Percentiles rank a stretch among this genome's conserved stretches.
These are phyloP conservation scores for Ovis canadensis DNA, from an alignment of 2,113 vertebrate species.

Conservation along the genomic window DNA sequence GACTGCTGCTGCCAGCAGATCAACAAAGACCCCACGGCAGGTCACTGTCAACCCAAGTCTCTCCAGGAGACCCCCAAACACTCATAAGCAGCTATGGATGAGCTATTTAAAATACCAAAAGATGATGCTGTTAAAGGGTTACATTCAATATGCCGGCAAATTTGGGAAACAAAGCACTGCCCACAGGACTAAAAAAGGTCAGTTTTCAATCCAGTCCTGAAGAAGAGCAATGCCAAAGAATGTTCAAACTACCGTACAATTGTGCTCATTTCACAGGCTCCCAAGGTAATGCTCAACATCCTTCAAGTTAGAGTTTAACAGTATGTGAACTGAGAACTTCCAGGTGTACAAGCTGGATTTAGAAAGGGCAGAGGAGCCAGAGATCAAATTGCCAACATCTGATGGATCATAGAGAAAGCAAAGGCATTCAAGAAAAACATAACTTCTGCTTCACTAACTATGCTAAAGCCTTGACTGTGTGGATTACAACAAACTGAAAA, in stretches of 20 bases:
- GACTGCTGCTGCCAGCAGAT: neutral
- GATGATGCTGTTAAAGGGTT: neutral
- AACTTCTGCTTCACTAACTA: neutral
- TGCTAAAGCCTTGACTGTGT: neutral
- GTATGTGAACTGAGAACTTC: neutral
- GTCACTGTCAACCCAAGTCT: neutral
- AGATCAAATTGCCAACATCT: neutral
- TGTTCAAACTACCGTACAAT: neutral
- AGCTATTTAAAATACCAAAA: neutral
- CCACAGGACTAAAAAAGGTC: neutral
- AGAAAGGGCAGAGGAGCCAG: neutral
- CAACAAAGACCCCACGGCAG: neutral
- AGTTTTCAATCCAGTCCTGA: neutral
- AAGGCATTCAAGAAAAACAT: neutral
- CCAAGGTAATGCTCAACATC: neutral
- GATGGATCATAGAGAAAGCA: neutral
- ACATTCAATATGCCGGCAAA: fast-evolving
- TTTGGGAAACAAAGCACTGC: neutral
- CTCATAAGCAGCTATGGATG: neutral
- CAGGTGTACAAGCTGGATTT: neutral
- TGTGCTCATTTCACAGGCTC: neutral
- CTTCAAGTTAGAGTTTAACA: neutral
- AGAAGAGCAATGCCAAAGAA: neutral
- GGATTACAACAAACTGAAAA: neutral
- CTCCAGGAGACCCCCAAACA: neutral